A percentile compares a stretch with the other conserved stretches of the same genome.
phyloP scores from a whole-genome alignment of 1,140 invertebrate species.

The Glomeris maerens region DNA sequence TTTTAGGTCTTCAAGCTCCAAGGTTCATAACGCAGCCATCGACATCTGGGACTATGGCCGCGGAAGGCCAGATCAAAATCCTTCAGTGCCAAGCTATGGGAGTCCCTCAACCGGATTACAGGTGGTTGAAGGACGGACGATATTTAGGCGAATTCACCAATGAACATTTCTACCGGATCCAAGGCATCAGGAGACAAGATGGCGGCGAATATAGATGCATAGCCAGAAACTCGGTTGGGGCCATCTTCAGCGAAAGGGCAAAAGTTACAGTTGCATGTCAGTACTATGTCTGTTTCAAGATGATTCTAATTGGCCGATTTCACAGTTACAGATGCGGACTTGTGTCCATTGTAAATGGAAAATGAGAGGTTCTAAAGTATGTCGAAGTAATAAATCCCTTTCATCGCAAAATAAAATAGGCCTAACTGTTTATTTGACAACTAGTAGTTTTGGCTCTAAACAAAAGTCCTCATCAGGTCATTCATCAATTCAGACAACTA shows the following conservation, averaged over 20 bases:
- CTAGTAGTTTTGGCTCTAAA: too few relatives aligned
- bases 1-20: constrained; percentile 56
- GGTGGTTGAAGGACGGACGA: constrained; percentile 70
- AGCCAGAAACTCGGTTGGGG: constrained; percentile 73
- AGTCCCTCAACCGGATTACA: constrained; percentile 70
- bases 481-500: too few relatives aligned
- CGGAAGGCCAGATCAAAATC: constrained; percentile 73
- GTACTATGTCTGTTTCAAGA: constrained; percentile 31
- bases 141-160: constrained; percentile 21
- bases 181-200: constrained; percentile 57
- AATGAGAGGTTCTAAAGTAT: too few relatives aligned
- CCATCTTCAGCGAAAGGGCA: constrained; percentile 76
- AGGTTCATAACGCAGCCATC: constrained; percentile 68
- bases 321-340: too few relatives aligned
- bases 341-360: too few relatives aligned
- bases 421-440: too few relatives aligned
- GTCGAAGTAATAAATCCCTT: too few relatives aligned
- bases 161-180: constrained; percentile 65
- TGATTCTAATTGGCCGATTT: too few relatives aligned
- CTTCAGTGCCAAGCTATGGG: constrained; percentile 76
- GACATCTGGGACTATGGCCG: constrained; percentile 58
- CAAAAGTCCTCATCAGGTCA: too few relatives aligned
- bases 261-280: constrained; percentile 77
- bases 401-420: too few relatives aligned
- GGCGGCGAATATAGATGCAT: constrained; percentile 80